Evolutionary conservation across 2,113 vertebrate species (phyloP).

Genomic region (Porphyrio hochstetteri): DNA sequence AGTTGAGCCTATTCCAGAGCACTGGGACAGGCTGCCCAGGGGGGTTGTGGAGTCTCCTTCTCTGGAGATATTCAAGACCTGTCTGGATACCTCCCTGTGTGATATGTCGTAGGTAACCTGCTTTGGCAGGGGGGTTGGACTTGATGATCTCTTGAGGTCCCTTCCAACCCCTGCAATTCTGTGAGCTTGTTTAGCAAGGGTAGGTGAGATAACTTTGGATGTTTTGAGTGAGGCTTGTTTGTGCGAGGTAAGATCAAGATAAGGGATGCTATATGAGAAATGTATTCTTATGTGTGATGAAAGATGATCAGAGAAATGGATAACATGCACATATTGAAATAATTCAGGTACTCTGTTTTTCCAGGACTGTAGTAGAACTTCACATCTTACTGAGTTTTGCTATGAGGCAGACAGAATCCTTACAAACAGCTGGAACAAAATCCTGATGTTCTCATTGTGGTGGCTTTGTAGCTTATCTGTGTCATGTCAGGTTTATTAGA

Average conservation of each 20-base stretch:
- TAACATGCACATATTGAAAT: neutral
- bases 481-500: slow-evolving; percentile 2
- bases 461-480: neutral
- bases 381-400: neutral
- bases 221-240: neutral
- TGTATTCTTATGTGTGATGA: neutral
- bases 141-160: too few species aligned
- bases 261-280: neutral
- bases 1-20: neutral
- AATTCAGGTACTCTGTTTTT: neutral
- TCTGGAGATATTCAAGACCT: too few species aligned
- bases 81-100: too few species aligned
- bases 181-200: neutral
- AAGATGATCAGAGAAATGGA: neutral
- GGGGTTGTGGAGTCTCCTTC: too few species aligned
- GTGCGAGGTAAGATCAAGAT: neutral
- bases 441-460: neutral
- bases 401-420: neutral
- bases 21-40: too few species aligned
- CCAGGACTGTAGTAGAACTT: neutral
- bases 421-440: neutral
- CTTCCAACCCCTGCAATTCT: too few species aligned
- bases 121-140: too few species aligned
- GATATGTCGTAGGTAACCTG: too few species aligned
- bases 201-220: neutral